Evolutionary conservation across 2,888 invertebrate species (phyloP).

Genomic region (Drosophila merina): DNA sequence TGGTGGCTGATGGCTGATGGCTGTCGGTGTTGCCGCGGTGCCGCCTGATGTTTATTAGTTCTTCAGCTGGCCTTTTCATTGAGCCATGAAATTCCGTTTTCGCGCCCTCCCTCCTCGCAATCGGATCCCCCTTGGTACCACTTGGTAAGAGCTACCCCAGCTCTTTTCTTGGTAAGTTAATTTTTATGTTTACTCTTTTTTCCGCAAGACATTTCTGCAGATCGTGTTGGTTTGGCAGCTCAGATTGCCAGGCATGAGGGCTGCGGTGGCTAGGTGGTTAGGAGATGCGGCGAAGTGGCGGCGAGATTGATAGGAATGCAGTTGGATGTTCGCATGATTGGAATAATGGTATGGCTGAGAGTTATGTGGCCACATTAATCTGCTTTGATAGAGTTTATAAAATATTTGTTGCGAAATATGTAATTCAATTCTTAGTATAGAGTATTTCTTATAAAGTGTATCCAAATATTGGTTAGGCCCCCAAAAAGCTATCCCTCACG

Average conservation of each 20-base stretch:
- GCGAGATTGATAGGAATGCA: conserved; percentile 43
- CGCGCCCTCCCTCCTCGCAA: conserved; percentile 8
- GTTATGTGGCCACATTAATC: conserved; percentile 41
- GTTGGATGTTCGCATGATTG: conserved; percentile 37
- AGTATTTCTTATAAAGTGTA: conserved; percentile 13
- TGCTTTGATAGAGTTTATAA: conserved; percentile 25
- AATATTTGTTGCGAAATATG: conserved; percentile 29
- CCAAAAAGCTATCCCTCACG: conserved; percentile 21
- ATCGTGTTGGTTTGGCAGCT: conserved; percentile 31
- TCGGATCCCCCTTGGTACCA: neutral
- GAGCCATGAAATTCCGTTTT: conserved; percentile 73
- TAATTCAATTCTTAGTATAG: neutral
- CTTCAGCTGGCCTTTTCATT: conserved; percentile 67
- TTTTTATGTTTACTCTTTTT: conserved; percentile 50
- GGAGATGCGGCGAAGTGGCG: conserved; percentile 28
- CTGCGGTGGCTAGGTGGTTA: neutral
- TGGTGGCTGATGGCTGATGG: conserved; percentile 52
- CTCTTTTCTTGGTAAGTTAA: conserved; percentile 22
- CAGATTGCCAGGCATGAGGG: conserved; percentile 1
- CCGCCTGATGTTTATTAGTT: conserved; percentile 69
- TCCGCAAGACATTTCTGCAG: conserved; percentile 45
- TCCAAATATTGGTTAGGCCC: neutral
- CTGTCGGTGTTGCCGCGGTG: conserved; percentile 47
- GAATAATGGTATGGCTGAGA: conserved; percentile 32
- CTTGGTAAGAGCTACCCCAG: neutral